Conservation (phyloP, 2,888 invertebrate genomes). For the Rhogogaster chlorosoma region DNA sequence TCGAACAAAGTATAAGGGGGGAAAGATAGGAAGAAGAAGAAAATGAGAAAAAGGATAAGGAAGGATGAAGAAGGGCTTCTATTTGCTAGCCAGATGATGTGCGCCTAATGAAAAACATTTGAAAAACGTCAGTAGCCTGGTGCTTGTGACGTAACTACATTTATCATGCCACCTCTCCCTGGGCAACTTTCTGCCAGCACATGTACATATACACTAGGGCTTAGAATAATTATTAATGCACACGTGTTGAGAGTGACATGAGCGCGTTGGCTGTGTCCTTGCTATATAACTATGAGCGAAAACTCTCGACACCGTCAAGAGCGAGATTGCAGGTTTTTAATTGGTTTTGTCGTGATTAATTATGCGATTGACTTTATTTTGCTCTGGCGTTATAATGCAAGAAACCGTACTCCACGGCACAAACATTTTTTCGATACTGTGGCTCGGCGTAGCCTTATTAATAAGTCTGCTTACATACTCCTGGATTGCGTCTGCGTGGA, state of each 20-base stretch:
- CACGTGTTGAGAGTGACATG: constrained; percentile 35
- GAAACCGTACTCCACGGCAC: neutral
- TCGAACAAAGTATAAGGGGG: neutral
- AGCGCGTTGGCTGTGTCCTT: constrained; percentile 3
- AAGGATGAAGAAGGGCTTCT: neutral
- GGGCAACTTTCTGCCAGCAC: constrained; percentile 34
- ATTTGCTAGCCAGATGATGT: constrained; percentile 21
- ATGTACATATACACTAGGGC: neutral
- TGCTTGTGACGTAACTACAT: constrained; percentile 49
- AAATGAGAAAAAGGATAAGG: constrained; percentile 8
- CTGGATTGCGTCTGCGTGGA: neutral
- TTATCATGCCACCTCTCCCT: constrained; percentile 44
- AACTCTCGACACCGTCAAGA: constrained; percentile 11
- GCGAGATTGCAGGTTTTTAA: constrained; percentile 31
- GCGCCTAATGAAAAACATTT: constrained; percentile 52
- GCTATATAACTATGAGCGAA: constrained; percentile 8
- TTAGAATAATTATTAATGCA: constrained; percentile 48
- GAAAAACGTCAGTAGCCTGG: constrained; percentile 52
- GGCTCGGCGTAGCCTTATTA: neutral
- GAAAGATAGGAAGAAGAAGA: neutral
- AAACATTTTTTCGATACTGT: constrained; percentile 17
- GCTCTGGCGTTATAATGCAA: neutral
- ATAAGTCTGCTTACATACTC: neutral
- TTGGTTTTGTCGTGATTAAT: constrained; percentile 40
- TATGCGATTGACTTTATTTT: constrained; percentile 27